Base-by-base conservation (phyloP, 2,797 vertebrate species). In the Rhinogobio ventralis region DNA sequence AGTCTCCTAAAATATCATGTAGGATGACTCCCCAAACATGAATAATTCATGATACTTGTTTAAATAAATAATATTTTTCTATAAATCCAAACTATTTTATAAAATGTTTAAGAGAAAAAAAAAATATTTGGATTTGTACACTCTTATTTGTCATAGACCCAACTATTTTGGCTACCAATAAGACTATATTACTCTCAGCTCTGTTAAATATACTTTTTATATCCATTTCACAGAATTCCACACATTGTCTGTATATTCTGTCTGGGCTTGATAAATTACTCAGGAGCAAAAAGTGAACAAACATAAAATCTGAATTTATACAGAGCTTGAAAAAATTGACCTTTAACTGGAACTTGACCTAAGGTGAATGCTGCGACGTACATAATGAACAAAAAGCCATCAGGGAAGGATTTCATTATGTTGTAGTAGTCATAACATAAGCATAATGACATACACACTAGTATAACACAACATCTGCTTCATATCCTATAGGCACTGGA, bases 401-500 rank as follows among this genome's bases (percentile, higher is more conserved):
- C 7, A 7, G 51, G 51, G 72, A 60, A 49, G 8, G 23, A 45
- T 64, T 82, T 74, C 28, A 62, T 73, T 73, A 82, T 74, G 28
- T 25, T 73, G 28, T 49, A 64, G 30, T 2, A 49, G 14, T 36
- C 23, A 19, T 39, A 25, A 82, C 30, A 45, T 28, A 71, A 45
- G 62, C 62, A 64, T 55, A 76, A 66, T 67, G 49, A 53, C 8
- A 66, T 46, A 20, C 67, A 72, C 11, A 49, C 7, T 17, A 14
- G 23, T 25, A 60, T 25, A 64, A 62, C 82, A 83, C 20, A 46
- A 30, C 69, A 82, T 39, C 55, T 79, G 42, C n/a, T 13, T 30
- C 51, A 53, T 45, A 25, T 45, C 25, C 15, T 68, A 36, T 67
- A 68, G 23, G 36, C 25, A 23, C 72, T 80, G 23, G 25, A 60